Base-by-base conservation (phyloP, 1,140 invertebrate genomes). In the Drosophila pectinifera region DNA sequence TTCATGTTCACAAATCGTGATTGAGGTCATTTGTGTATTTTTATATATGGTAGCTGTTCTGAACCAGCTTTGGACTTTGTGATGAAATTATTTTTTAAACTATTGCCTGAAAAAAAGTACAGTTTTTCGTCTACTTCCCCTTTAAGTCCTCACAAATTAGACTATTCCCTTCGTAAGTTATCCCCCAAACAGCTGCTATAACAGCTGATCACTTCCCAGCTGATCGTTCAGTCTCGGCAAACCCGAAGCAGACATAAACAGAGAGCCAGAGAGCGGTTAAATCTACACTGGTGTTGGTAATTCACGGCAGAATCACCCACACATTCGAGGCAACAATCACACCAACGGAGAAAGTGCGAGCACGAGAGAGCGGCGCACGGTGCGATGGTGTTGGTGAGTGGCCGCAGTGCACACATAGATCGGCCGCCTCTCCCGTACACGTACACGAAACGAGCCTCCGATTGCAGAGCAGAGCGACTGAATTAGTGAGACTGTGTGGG, bases 201-300 rank as follows among this genome's bases (percentile, higher is more conserved):
- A 34, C 78, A 80, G 58, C 55, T 80, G 73, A 48, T 54, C 28
- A n/a, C 34, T 16, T 13, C 18, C 45, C 48, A n/a, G 20, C 38
- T 34, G 31, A 16, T 6, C 14, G 3, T 26, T 16, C 14, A 36
- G 13, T 14, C 14, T 31, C 28, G 28, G 28, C 28, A 10, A 51
- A 51, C 34, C 20, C n/a, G 36, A 64, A 55, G 42, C n/a, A 31
- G 10, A 16, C 39, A 46, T 77, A 80, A 88, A 88, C 79, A 88
- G 79, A 88, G 84, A 83, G 22, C n/a, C 11, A 42, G 79, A 82
- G 79, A 43, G 62, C 59, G 28, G 11, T 20, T 2, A 1, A 20
- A 8, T 49, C 6, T 56, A 22, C 24, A 10, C 0, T 70, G n/a
- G 80, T 85, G 24, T 80, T 84, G 26, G 81, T 84, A 10, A 53